phyloP scores from a whole-genome alignment of 2,888 invertebrate species.

The Nemotelus nigrinus region DNA sequence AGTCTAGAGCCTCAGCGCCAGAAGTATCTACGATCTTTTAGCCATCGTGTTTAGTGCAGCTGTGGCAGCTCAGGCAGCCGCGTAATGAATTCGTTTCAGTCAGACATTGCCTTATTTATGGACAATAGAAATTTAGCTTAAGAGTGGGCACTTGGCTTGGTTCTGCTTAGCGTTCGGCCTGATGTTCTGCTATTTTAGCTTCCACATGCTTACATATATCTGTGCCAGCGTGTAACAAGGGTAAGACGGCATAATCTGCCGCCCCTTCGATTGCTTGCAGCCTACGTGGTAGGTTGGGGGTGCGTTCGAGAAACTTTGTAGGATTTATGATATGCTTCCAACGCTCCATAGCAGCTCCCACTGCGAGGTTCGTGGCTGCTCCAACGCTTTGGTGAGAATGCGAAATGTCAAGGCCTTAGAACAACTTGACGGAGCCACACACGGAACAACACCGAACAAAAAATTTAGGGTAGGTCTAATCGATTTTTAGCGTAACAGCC shows the following conservation, averaged over 20 bases:
- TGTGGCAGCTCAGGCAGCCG: not conserved
- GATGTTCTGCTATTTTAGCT: not conserved
- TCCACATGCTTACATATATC: not conserved
- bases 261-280: not conserved
- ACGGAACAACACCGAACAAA: slow-evolving; percentile 21
- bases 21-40: slow-evolving; percentile 12
- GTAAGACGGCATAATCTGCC: not conserved
- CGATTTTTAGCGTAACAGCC: slow-evolving; percentile 14
- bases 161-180: not conserved
- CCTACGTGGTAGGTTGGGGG: not conserved
- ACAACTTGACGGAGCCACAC: slow-evolving; percentile 5
- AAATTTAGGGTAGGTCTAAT: slow-evolving; percentile 38
- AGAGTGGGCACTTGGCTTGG: slow-evolving; percentile 1
- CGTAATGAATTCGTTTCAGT: slow-evolving; percentile 34
- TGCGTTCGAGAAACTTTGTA: not conserved
- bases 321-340: slow-evolving; percentile 21
- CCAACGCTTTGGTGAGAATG: not conserved
- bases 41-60: not conserved
- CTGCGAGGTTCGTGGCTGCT: not conserved
- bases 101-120: slow-evolving; percentile 25
- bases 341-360: not conserved
- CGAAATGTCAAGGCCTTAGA: slow-evolving; percentile 31
- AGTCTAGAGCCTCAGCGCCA: slow-evolving; percentile 6
- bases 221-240: not conserved
- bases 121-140: slow-evolving; percentile 32